These are phyloP conservation scores for Drosophila saltans DNA, from an alignment of 1,140 invertebrate genomes.

Conservation along the genomic window DNA sequence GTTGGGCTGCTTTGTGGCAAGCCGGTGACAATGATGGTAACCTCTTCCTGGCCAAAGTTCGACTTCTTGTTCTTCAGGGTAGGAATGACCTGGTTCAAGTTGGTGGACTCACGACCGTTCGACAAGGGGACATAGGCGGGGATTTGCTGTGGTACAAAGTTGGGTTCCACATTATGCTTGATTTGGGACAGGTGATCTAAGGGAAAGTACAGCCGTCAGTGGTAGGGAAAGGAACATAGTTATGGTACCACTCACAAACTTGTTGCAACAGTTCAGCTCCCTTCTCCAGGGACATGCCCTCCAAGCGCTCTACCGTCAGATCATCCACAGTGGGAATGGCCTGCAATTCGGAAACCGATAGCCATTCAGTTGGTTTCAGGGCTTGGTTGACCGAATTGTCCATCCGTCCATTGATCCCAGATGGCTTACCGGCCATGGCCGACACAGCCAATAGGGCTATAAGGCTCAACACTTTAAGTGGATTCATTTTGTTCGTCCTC, in stretches of 20 bases:
- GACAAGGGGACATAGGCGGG: constrained; percentile 52
- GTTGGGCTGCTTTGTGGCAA: constrained; percentile 55
- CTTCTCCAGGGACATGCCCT: constrained; percentile 66
- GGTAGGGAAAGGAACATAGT: neutral
- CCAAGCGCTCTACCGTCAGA: constrained; percentile 63
- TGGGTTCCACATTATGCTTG: constrained; percentile 63
- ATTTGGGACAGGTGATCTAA: constrained; percentile 70
- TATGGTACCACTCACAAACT: constrained; percentile 52
- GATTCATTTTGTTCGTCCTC: constrained; percentile 55
- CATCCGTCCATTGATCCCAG: constrained; percentile 25
- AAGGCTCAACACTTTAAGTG: constrained; percentile 65
- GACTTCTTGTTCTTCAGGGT: constrained; percentile 44
- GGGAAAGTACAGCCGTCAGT: neutral
- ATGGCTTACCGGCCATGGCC: constrained; percentile 44
- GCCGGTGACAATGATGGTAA: constrained; percentile 76
- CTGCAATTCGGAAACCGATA: constrained; percentile 52
- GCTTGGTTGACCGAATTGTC: constrained; percentile 57
- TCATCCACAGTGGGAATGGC: constrained; percentile 62
- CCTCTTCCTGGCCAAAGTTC: constrained; percentile 74
- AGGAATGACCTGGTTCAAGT: constrained; percentile 58
- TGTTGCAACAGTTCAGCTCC: constrained; percentile 68
- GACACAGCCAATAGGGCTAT: constrained; percentile 59
- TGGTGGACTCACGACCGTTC: constrained; percentile 57
- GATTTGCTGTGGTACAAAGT: constrained; percentile 61
- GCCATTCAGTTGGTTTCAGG: constrained; percentile 70